phyloP scores from a whole-genome alignment of 2,113 vertebrate genomes.

The Cyphomyrus plagiostoma region DNA sequence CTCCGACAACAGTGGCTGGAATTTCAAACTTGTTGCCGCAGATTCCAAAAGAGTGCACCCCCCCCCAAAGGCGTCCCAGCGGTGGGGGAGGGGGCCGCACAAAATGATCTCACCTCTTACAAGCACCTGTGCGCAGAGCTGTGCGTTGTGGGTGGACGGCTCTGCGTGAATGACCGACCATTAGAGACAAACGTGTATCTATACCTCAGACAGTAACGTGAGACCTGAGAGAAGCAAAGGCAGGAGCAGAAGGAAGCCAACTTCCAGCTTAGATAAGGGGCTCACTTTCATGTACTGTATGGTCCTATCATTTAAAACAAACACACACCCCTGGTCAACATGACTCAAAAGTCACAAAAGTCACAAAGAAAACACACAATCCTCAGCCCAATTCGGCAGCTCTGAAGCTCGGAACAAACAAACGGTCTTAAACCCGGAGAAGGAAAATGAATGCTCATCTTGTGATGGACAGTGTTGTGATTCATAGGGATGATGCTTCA shows the following conservation, averaged over 20 bases:
- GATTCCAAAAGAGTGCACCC: not conserved
- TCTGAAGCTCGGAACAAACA: not conserved
- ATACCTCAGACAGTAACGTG: too few relatives aligned
- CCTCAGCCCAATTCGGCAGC: not conserved
- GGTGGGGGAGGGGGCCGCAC: not conserved
- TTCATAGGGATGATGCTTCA: not conserved
- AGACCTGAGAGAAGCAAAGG: not conserved
- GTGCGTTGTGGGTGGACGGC: not conserved
- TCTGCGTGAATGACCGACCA: not conserved
- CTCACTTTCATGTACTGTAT: not conserved
- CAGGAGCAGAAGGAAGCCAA: not conserved
- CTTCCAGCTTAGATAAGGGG: not conserved
- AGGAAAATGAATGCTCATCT: not conserved
- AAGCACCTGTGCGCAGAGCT: not conserved
- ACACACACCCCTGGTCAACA: not conserved
- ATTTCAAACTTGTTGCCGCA: conserved; percentile 3
- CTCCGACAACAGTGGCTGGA: not conserved
- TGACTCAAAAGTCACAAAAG: not conserved
- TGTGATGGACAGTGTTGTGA: not conserved
- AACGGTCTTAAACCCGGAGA: not conserved
- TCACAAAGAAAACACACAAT: not conserved
- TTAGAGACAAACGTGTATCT: too few relatives aligned
- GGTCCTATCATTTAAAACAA: not conserved
- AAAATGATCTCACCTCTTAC: not conserved
- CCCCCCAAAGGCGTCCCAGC: not conserved